Base-by-base conservation (phyloP, 2,797 vertebrate species). In the Paguma larvata region DNA sequence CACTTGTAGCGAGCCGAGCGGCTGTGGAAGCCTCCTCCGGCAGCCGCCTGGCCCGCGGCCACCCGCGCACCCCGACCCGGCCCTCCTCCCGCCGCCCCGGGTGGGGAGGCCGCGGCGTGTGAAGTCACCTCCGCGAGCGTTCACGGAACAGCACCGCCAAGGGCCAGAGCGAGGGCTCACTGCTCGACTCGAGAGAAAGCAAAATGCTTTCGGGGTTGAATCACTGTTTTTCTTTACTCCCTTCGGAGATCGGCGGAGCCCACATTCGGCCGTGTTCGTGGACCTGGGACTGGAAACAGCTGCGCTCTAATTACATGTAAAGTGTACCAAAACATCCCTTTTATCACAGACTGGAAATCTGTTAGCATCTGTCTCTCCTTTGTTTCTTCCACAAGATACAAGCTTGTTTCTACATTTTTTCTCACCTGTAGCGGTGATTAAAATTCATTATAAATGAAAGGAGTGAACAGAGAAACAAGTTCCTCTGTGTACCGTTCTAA, bases 301-400 rank as follows among this genome's bases (percentile, higher is more conserved):
- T 99, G 99, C 98, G 99, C 98, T 98, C 99, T 99, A 99, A 99
- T 99, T 99, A 99, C 99, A 99, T 99, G 99, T 99, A 99, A 99
- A 99, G 99, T 99, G 99, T 98, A 99, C 99, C 99, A 99, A 99
- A 99, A 99, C 99, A 99, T 99, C 98, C 98, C 99, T 99, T 99
- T 99, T 99, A 99, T 99, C 99, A 98, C 99, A 99, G 99, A 98
- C 99, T 99, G 98, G 98, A 99, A 99, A 99, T 99, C 99, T 99
- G 99, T 99, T 99, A 99, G 99, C 99, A 99, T 99, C 99, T 99
- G 99, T 99, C 99, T 99, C 98, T 98, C 99, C 99, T 99, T 99
- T 99, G 99, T 99, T 99, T 99, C 98, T 99, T 99, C 98, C 99
- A 98, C 98, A 99, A 99, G 99, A 99, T 99, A 99, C 99, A 99